Evolutionary conservation across 2,888 invertebrate species (phyloP), one percentile per base, ranked within the genome.

Genomic region (Epistrophe grossulariae): DNA sequence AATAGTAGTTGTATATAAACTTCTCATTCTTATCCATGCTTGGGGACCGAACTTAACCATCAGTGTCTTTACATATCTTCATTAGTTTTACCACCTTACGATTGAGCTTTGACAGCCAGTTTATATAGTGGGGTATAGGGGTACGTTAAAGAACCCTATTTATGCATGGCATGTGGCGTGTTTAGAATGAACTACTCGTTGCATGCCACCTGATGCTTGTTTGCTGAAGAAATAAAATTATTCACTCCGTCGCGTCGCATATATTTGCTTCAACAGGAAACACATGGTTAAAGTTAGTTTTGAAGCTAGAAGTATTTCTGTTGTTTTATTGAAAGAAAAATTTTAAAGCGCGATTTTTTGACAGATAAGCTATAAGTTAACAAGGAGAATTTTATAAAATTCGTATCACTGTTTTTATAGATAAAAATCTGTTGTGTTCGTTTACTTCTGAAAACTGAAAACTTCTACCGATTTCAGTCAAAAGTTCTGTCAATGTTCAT

Each of bases 71-170:
- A 55, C 55, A 55, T 55, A 55, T 70, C 70, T 70, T 70, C 55
- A 70, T 70, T 70, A 70, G 55, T 70, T 55, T 52, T 70, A 70
- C 52, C 70, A 70, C 52, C 70, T 70, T 28, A 55, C 68, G 15
- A 68, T 70, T 70, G 55, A 68, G 59, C 80, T 74, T 59, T 76
- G 76, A 76, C 80, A 78, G 45, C 40, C 50, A 52, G 45, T 35
- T 60, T 38, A 45, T 17, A 19, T 28, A 7, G 8, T 24, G 24
- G 15, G 28, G 13, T 1, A 40, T 1, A 40, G 1, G 0, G 5
- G 1, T 11, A 28, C 40, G 8, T 59, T 50, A 38, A n/a, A 10
- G 17, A 73, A 35, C 31, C 15, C 43, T 70, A 28, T 76, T 60
- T 55, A 70, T 55, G 48, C 68, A 68, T 81, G 70, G 66, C 52